Conservation (phyloP, 2,888 invertebrate species). For the Candidula unifasciata region DNA sequence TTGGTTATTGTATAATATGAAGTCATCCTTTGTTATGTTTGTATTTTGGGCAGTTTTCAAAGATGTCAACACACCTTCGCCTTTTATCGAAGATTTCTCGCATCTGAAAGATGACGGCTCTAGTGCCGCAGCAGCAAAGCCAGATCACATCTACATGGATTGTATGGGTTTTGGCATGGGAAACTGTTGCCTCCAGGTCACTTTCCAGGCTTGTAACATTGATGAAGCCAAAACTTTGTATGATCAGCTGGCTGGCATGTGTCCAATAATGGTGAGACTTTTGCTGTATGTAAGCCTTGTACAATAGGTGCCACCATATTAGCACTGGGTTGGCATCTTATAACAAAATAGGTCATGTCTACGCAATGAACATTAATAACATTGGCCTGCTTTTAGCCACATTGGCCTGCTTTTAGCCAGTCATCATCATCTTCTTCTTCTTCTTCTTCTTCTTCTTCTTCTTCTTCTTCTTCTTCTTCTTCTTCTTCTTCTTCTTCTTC, state of each 20-base stretch:
- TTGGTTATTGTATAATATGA: background rate
- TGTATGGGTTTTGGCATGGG: conserved; percentile 99
- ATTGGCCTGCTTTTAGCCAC: too few species aligned
- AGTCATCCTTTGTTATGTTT: background rate
- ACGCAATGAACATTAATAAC: too few species aligned
- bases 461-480: too few species aligned
- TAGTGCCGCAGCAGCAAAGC: conserved; percentile 84
- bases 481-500: too few species aligned
- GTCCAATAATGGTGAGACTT: conserved; percentile 91
- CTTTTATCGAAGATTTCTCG: conserved; percentile 83
- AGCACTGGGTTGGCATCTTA: background rate
- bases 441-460: too few species aligned
- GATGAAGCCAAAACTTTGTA: conserved; percentile 96
- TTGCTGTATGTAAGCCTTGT: background rate
- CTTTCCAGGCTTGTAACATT: conserved; percentile 97
- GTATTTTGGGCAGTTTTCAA: conserved; percentile 85
- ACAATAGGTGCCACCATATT: background rate
- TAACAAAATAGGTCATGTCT: too few species aligned
- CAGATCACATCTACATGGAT: conserved; percentile 97
- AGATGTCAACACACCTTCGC: conserved; percentile 87
- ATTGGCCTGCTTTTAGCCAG: too few species aligned
- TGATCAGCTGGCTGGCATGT: conserved; percentile 96
- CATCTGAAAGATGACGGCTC: conserved; percentile 80
- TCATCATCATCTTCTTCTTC: too few species aligned
- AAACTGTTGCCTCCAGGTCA: conserved; percentile 92